Base-by-base conservation (phyloP, 2,113 vertebrate genomes). In the Sylvilagus bachmani region DNA sequence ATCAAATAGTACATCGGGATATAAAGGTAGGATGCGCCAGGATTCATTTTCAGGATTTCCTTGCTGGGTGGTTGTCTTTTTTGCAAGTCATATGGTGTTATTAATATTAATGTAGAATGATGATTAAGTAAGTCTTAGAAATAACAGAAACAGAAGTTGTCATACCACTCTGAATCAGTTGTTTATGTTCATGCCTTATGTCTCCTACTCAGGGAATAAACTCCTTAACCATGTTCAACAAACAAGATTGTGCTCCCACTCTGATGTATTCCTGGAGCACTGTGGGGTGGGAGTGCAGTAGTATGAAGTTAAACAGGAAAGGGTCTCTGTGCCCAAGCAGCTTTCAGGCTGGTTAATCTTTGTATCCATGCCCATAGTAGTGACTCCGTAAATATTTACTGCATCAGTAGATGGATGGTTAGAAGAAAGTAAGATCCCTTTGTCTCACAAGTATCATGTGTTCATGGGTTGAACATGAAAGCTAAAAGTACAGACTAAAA, bases 1-100 rank as follows among this genome's bases (percentile, higher is more conserved):
- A 99, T 98, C 99, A 99, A 98, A 99, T 99, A 67, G 99, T 99
- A 29, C 99, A 99, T 98, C 97, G 99, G 95, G 99, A 99, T 98
- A 99, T 99, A 98, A 99, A 99, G 99, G 99, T 99, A 97, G 92
- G 93, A 66, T 55, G 36, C 33, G 1, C n/a, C 31, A 6, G 64
- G 33, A 81, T 85, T 81, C 58, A 21, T 81, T 77, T 78, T 90
- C 31, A 2, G 77, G 79, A 78, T 5, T 69, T 93, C 25, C 70
- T 89, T 83, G 17, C 19, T 96, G 84, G 33, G 25, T 77, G 62
- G 79, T 79, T 70, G 12, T 90, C 83, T 53, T 91, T 49, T 94
- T 87, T 75, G 78, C 58, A 85, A 88, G 21, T 62, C 24, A 25
- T 44, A 24, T 69, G 87, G 16, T 77, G 6, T 89, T 92, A 9